phyloP scores from a whole-genome alignment of 2,797 vertebrate species.

The Odontamblyopus rebecca region DNA sequence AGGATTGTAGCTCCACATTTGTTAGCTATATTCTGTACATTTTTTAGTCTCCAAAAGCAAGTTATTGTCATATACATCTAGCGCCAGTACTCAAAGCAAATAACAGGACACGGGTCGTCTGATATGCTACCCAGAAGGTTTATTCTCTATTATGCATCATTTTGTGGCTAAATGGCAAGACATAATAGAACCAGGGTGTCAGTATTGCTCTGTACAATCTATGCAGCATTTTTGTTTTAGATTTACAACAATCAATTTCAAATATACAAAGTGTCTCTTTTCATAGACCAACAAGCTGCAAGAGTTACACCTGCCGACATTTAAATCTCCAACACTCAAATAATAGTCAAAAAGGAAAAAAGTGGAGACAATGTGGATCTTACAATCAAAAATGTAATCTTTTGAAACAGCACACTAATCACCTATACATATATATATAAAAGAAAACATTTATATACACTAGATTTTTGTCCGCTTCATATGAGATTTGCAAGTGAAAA shows the following conservation, averaged over 20 bases:
- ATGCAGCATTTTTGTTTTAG: conserved; percentile 57
- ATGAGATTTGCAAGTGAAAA: conserved; percentile 55
- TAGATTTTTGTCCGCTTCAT: conserved; percentile 66
- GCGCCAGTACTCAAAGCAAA: conserved; percentile 63
- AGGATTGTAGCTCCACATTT: conserved; percentile 63
- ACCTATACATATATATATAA: conserved; percentile 79
- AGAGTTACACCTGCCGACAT: conserved; percentile 52
- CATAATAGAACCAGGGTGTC: conserved; percentile 53
- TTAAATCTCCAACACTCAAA: conserved; percentile 59
- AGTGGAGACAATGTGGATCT: conserved; percentile 64
- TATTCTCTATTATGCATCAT: conserved; percentile 69
- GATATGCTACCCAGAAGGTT: conserved; percentile 66
- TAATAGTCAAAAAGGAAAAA: conserved; percentile 48
- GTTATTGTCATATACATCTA: conserved; percentile 66
- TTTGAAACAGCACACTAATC: conserved; percentile 79
- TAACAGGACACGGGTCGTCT: conserved; percentile 69
- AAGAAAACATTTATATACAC: conserved; percentile 81
- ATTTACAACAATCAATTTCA: conserved; percentile 64
- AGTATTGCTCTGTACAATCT: conserved; percentile 71
- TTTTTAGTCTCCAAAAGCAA: conserved; percentile 64
- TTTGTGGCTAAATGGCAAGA: conserved; percentile 61
- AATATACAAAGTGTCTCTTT: conserved; percentile 67
- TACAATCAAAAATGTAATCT: conserved; percentile 74
- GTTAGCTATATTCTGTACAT: conserved; percentile 72
- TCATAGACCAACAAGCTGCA: conserved; percentile 48